Base-by-base conservation (phyloP, 2,888 invertebrate species). In the Teleiodes luculella region DNA sequence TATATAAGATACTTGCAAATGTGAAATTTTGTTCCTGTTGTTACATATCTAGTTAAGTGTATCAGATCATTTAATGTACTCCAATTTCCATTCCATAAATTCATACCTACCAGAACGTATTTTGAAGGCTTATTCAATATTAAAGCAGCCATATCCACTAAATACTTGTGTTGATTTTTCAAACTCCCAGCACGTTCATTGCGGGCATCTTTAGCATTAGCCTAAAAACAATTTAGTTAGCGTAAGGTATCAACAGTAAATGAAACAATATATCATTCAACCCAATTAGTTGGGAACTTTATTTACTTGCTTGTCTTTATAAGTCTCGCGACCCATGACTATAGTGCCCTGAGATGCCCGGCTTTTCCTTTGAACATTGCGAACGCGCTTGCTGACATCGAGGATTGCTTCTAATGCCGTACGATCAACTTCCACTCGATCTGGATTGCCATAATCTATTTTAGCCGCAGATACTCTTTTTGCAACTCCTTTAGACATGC, bases 81-180 rank as follows among this genome's bases (percentile, higher is more conserved):
- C 24, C 24, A 24, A 6, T 6, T 24, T 24, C 24, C 24, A 24
- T 24, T 24, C 6, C 6, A n/a, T 24, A 3, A 24, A 24, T 24
- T 24, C 24, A 24, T 28, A 43, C 43, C 3, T 18, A 51, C 18
- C 41, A 41, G 10, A 51, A 63, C 73, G 77, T 76, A 89, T 28
- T 91, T 90, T 11, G 82, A 60, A n/a, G 91, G 78, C 53, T 88
- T 81, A 65, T 91, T 87, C 58, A 93, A 78, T 62, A 91, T 86
- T 28, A 90, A 81, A 6, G 93, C 92, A 31, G 92, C 92, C 71
- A 92, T 91, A 64, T 94, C 94, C 58, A 95, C 78, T 0, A 96
- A 79, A 74, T 93, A 93, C 57, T 93, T 90, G 70, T 95, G 94
- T 59, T 84, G 83, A 28, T 80, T 78, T 70, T 80, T 86, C 58